Evolutionary conservation across 2,888 invertebrate genomes (phyloP).

Genomic region (Seira ritae): DNA sequence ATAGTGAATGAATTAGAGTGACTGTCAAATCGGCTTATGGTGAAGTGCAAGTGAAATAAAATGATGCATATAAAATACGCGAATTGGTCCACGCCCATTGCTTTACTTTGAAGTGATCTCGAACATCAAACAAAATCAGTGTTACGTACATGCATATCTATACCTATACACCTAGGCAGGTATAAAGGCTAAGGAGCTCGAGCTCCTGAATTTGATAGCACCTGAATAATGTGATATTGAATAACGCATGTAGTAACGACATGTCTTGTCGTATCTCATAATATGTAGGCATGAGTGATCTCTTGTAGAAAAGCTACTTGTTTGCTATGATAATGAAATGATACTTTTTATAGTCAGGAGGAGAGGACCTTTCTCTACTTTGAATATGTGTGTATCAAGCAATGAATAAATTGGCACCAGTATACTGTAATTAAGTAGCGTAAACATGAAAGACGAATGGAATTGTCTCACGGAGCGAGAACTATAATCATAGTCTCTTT

Average conservation of each 20-base stretch:
- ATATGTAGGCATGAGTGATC: neutral
- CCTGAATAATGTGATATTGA: no score
- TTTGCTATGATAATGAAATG: neutral
- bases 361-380: neutral
- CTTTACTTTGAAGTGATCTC: conserved; percentile 8
- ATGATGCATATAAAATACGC: conserved; percentile 34
- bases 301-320: neutral
- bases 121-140: neutral
- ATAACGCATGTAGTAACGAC: no score
- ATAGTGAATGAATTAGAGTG: neutral
- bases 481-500: conserved; percentile 4
- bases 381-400: neutral
- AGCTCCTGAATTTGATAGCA: neutral
- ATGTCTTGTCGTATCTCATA: no score
- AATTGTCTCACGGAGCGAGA: neutral
- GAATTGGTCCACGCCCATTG: conserved; percentile 56
- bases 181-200: neutral
- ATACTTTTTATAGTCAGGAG: conserved; percentile 11
- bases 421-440: conserved; percentile 7
- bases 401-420: conserved; percentile 2
- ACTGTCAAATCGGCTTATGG: conserved; percentile 11
- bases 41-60: conserved; percentile 6
- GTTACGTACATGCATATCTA: neutral
- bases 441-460: conserved; percentile 11
- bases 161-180: no score